Percentiles rank a stretch among this genome's conserved stretches.
These are phyloP conservation scores for Malurus melanocephalus DNA, from an alignment of 2,113 vertebrate genomes.

Conservation along the genomic window DNA sequence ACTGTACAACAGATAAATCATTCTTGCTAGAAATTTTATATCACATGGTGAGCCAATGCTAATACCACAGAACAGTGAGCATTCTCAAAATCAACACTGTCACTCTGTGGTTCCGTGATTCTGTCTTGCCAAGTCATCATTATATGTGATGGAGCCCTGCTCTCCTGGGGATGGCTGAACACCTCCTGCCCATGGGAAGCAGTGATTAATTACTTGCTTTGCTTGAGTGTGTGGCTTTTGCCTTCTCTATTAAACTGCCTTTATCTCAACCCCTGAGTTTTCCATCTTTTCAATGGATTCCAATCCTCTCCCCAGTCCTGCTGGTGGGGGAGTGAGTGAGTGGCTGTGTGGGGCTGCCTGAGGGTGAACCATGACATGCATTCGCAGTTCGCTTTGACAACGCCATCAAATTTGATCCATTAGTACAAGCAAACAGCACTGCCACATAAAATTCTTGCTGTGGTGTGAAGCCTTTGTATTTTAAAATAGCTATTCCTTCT, in stretches of 20 bases:
- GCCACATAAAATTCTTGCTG: not conserved
- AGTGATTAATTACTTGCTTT: not conserved
- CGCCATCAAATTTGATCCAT: not conserved
- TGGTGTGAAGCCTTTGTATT: not conserved
- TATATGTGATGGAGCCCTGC: fast-evolving
- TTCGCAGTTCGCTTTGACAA: not conserved
- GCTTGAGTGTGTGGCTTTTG: not conserved
- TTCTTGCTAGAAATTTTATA: not conserved
- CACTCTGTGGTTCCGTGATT: not conserved
- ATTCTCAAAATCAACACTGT: not conserved
- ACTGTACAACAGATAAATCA: not conserved
- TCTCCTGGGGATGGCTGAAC: not conserved
- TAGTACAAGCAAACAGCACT: not conserved
- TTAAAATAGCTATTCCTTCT: not conserved
- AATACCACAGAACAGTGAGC: not conserved
- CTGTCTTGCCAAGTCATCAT: not conserved
- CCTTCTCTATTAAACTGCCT: not conserved
- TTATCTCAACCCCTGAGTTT: not conserved
- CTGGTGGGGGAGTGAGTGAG: not conserved
- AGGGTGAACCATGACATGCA: not conserved
- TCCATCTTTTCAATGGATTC: not conserved
- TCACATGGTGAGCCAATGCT: not conserved
- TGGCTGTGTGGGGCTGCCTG: not conserved
- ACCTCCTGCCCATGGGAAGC: not conserved
- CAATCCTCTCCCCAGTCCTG: not conserved